Evolutionary conservation across 64 coral and sea anemone species (phyloP).

Genomic region (Porites australiensis): DNA sequence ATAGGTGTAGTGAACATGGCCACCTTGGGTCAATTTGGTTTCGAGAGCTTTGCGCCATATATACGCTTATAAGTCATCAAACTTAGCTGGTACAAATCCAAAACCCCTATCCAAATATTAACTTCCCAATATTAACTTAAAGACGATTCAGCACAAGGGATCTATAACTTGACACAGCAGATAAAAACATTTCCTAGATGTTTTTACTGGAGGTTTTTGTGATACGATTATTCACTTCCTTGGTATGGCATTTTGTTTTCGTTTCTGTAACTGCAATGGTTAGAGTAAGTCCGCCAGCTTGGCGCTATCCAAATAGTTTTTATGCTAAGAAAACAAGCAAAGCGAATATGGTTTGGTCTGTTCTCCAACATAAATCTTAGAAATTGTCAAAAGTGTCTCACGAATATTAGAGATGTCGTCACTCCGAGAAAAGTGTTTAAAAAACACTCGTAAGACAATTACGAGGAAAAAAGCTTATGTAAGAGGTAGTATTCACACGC

Average conservation of each 20-base stretch:
- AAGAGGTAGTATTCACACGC: no score
- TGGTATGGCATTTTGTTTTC: constrained; percentile 17
- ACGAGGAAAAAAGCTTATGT: no score
- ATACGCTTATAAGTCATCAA: no score
- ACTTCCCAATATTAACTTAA: no score
- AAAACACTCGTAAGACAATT: no score
- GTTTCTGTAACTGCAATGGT: background rate
- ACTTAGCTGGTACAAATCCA: background rate
- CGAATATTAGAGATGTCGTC: no score
- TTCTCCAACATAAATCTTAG: no score
- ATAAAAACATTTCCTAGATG: background rate
- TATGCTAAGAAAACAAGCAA: background rate
- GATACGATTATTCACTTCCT: background rate
- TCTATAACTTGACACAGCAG: no score
- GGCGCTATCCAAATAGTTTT: background rate
- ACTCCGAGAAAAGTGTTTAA: no score
- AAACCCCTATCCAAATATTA: no score
- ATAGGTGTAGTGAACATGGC: background rate
- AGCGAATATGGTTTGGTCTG: background rate
- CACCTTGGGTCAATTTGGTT: background rate
- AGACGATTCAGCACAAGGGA: no score
- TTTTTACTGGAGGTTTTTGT: background rate
- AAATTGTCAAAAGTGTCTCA: no score
- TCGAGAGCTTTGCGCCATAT: background rate
- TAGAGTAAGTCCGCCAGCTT: background rate